A percentile compares a stretch with the other conserved stretches of the same genome.
These are phyloP conservation scores for Progne subis DNA, from an alignment of 2,113 vertebrate genomes.

Conservation along the genomic window DNA sequence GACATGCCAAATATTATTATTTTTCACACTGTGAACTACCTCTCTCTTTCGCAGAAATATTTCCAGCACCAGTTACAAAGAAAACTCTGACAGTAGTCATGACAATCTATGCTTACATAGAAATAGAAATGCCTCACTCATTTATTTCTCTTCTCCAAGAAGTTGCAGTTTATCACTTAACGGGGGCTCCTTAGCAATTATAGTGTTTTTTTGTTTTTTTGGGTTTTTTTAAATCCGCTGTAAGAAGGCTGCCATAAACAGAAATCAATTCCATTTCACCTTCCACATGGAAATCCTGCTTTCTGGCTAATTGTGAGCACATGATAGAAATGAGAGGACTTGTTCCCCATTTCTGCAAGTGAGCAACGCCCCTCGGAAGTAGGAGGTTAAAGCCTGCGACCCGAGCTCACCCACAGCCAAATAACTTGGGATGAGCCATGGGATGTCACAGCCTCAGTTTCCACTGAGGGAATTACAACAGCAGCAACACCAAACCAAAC, in stretches of 20 bases:
- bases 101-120: constrained; percentile 23
- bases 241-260: neutral
- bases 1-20: constrained; percentile 66
- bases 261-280: neutral
- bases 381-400: neutral
- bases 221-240: neutral
- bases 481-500: neutral
- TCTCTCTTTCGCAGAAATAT: neutral
- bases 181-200: neutral
- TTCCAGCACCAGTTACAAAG: constrained; percentile 25
- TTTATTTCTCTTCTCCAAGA: neutral
- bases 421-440: neutral
- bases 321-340: neutral
- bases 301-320: neutral
- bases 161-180: constrained; percentile 7
- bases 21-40: constrained; percentile 31
- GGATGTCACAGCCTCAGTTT: neutral
- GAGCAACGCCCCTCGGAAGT: neutral
- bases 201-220: neutral
- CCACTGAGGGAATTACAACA: neutral
- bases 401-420: neutral
- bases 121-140: constrained; percentile 42
- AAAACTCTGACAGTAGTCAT: constrained; percentile 47
- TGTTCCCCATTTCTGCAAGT: neutral
- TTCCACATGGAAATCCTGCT: neutral